Evolutionary conservation across 2,113 vertebrate species (phyloP).

Genomic region (Nycticryphes semicollaris): DNA sequence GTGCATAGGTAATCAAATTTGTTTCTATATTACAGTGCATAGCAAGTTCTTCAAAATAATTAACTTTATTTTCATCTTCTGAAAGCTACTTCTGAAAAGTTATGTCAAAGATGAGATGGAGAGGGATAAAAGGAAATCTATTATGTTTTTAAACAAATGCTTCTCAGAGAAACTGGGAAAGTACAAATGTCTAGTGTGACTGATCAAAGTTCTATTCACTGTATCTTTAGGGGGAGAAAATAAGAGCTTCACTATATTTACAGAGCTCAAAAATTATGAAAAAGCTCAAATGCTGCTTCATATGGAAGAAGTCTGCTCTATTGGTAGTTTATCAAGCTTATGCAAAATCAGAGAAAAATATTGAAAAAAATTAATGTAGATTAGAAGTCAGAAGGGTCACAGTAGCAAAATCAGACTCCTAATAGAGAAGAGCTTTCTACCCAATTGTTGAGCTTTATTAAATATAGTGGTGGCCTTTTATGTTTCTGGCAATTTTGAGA

Average conservation of each 20-base stretch:
- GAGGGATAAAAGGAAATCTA: background rate
- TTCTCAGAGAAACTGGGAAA: background rate
- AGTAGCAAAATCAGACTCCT: background rate
- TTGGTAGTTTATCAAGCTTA: background rate
- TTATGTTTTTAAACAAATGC: background rate
- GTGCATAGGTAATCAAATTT: background rate
- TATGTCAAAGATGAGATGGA: conserved; percentile 7
- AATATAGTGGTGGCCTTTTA: background rate
- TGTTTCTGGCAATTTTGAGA: background rate
- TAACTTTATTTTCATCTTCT: background rate
- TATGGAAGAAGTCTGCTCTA: background rate
- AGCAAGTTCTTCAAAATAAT: background rate
- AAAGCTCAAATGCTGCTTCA: background rate
- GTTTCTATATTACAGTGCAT: background rate
- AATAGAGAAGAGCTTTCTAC: background rate
- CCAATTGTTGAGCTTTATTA: background rate
- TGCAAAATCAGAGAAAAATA: background rate
- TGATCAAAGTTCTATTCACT: conserved; percentile 13
- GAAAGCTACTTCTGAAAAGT: background rate
- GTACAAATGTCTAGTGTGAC: background rate
- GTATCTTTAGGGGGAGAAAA: background rate
- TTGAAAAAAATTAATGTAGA: background rate
- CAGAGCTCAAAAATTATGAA: background rate
- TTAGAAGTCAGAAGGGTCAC: background rate
- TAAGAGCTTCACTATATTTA: background rate